Base-by-base conservation (phyloP, 2,888 invertebrate species). In the Sminthurinus aureus region DNA sequence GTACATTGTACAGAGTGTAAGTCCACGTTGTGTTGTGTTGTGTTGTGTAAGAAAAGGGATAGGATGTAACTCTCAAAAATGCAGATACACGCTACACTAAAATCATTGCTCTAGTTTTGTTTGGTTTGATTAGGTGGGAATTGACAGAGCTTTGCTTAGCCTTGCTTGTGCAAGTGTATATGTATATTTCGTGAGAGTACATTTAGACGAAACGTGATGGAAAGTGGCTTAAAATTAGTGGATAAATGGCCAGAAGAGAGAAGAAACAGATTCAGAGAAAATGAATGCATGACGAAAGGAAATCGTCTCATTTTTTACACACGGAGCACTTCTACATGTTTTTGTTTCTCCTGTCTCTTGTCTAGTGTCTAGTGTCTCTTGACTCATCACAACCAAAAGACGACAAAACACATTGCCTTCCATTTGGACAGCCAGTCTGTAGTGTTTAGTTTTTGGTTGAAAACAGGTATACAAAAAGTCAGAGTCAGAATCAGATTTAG, bases 221-320 rank as follows among this genome's bases (percentile, higher is more conserved):
- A 83, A 81, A 83, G 80, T 80, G 83, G 76, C 80, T 80, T 75
- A 81, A 80, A 83, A 83, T 83, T 83, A 81, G 83, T 82, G 83
- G 80, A 83, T 81, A 81, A 83, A 83, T 83, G 80, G 71, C 50
- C 38, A 38, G 58, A 66, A 64, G 73, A 83, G 74, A 77, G 69
- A 78, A 82, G 26, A 71, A 71, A 38, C 77, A 82, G 77, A 82
- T 78, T 78, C 78, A 82, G 50, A 82, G 69, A 77, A 82, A 82
- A 82, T 52, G 82, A 82, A 82, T 69, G 78, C 82, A 78, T 78
- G 82, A 82, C 82, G 58, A 75, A 82, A 82, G 78, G 82, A 82
- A 77, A 82, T 71, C 66, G 76, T 50, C 76, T 76, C 26, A 51
- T 77, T 71, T 81, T 81, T 81, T 82, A 71, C 6, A 38, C 38